Evolutionary conservation across 2,797 vertebrate genomes (phyloP).

Genomic region (Sebastes itinus): DNA sequence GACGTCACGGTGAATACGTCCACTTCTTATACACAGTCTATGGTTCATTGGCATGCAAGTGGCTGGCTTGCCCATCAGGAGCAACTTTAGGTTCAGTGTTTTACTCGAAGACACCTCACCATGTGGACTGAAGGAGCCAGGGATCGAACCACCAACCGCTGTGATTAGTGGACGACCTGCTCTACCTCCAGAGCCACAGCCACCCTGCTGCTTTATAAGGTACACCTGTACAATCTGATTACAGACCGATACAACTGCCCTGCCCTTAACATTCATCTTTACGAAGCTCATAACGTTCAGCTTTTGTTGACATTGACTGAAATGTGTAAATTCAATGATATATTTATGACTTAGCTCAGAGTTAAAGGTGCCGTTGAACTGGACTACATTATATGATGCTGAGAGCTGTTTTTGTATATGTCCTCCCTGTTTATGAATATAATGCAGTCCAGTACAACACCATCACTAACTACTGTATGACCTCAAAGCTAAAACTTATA

Average conservation of each 20-base stretch:
- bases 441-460: not conserved
- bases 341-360: not conserved
- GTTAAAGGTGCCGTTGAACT: accelerated
- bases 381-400: accelerated
- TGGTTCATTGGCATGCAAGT: no score
- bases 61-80: no score
- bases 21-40: no score
- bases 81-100: not conserved
- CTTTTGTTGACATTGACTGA: not conserved
- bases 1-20: no score
- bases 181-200: not conserved
- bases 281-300: not conserved
- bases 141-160: not conserved
- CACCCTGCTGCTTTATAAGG: not conserved
- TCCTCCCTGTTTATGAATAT: no score
- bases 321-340: not conserved
- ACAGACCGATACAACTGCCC: not conserved
- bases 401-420: not conserved
- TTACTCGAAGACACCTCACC: not conserved
- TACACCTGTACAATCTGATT: accelerated
- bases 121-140: not conserved
- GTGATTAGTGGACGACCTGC: not conserved
- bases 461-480: no score
- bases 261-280: not conserved
- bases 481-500: no score